Conservation (phyloP, 2,888 invertebrate species). For the Carpatolechia fugitivella region DNA sequence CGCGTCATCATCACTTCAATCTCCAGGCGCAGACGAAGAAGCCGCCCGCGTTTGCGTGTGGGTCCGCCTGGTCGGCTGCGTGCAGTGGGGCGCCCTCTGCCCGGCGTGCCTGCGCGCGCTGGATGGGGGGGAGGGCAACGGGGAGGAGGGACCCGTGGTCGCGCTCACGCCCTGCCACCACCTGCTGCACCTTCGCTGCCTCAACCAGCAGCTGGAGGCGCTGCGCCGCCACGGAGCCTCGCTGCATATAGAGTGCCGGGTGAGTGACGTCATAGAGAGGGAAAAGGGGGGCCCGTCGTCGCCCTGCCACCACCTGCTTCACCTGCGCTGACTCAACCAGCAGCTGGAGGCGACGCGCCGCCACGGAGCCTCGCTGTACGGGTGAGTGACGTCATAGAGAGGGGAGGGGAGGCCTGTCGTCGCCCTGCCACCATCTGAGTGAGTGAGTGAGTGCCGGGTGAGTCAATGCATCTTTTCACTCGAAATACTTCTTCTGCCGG, state of each 20-base stretch:
- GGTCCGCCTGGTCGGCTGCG: conserved; percentile 84
- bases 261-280: no score
- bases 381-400: no score
- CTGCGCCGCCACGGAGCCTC: conserved; percentile 17
- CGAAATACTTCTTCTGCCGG: no score
- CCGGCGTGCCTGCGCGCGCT: conserved; percentile 86
- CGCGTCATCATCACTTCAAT: no score
- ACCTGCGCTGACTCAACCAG: conserved; percentile 87
- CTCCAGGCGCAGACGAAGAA: not conserved
- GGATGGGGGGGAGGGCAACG: conserved; percentile 73
- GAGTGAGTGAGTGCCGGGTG: no score
- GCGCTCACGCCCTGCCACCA: conserved; percentile 87
- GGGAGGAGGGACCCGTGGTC: conserved; percentile 80
- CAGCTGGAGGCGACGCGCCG: conserved; percentile 68
- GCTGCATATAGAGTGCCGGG: no score
- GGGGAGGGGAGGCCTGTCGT: no score
- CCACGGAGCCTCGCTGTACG: conserved; percentile 10
- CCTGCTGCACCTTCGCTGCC: conserved; percentile 88
- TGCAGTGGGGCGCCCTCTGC: conserved; percentile 83
- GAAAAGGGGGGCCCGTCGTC: no score
- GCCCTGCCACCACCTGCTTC: conserved; percentile 90
- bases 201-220: conserved; percentile 82
- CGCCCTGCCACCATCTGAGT: conserved; percentile 89
- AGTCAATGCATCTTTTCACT: no score
- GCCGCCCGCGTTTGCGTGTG: conserved; percentile 46